Conservation (phyloP, 2,888 invertebrate species). For the Phengaris arion region DNA sequence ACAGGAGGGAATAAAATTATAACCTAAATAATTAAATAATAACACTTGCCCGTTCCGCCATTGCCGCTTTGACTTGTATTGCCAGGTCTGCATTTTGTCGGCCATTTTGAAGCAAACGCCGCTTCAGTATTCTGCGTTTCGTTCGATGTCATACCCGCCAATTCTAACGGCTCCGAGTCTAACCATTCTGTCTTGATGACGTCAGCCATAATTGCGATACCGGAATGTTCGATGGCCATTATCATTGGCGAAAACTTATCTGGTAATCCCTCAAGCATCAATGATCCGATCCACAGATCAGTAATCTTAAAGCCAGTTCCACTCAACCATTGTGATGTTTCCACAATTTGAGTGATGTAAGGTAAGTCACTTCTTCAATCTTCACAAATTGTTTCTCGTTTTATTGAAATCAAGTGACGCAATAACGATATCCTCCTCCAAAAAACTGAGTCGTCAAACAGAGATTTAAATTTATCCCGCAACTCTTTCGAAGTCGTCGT, state of each 20-base stretch:
- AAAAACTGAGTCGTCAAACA: conserved; percentile 31
- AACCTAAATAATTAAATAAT: no score
- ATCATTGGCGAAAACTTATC: no score
- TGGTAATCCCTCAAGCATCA: no score
- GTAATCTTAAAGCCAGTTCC: conserved; percentile 33
- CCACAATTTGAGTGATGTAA: conserved; percentile 29
- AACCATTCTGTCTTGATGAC: no score
- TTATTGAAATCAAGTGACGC: conserved; percentile 19
- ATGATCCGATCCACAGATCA: conserved; percentile 30
- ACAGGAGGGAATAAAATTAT: no score
- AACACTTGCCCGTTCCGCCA: background rate
- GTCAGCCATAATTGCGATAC: no score
- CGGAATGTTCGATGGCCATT: no score
- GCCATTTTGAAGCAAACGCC: conserved; percentile 33
- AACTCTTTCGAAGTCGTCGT: conserved; percentile 39
- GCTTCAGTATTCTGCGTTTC: conserved; percentile 33
- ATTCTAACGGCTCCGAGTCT: no score
- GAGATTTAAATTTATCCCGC: conserved; percentile 35
- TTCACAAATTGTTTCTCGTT: conserved; percentile 25
- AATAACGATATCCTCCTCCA: conserved; percentile 26
- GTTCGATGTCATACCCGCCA: conserved; percentile 4
- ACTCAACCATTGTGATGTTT: conserved; percentile 25
- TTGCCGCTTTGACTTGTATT: conserved; percentile 26
- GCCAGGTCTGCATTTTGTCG: conserved; percentile 29
- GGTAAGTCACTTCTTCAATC: no score